A percentile compares a stretch with the other conserved stretches of the same genome.
These are phyloP conservation scores for Penaeus chinensis DNA, from an alignment of 1,140 invertebrate genomes.

Conservation along the genomic window DNA sequence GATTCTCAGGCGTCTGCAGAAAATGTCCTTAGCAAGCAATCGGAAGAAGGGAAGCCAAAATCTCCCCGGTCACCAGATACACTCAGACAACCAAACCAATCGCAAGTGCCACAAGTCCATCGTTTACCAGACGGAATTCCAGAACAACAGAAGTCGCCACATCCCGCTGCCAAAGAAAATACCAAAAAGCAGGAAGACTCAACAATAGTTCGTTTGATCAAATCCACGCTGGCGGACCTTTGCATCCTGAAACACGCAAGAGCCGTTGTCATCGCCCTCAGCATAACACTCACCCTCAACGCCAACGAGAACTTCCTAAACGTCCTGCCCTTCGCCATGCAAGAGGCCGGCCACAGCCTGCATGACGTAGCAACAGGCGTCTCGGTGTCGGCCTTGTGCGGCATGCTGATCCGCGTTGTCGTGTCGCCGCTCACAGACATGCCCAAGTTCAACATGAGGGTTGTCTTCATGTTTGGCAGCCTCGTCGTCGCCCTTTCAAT, in stretches of 20 bases:
- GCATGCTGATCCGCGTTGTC: background rate
- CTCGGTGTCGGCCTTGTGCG: background rate
- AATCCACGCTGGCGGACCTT: background rate
- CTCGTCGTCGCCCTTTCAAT: background rate
- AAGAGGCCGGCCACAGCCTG: background rate
- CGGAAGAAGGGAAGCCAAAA: too few species aligned
- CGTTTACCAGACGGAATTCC: too few species aligned
- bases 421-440: background rate
- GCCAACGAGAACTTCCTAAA: background rate
- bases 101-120: too few species aligned
- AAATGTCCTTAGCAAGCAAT: too few species aligned
- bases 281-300: background rate
- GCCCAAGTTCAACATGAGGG: constrained; percentile 2
- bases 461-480: background rate
- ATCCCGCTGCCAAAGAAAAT: background rate
- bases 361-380: background rate
- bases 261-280: background rate
- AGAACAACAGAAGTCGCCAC: too few species aligned
- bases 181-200: background rate
- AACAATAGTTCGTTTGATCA: background rate
- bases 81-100: too few species aligned
- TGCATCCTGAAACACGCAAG: background rate
- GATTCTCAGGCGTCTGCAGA: too few species aligned
- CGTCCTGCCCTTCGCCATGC: constrained; percentile 6
- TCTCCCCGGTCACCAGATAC: too few species aligned